Evolutionary conservation across 2,797 vertebrate species (phyloP), one percentile per base, ranked within the genome.

Genomic region (Dallia pectoralis): DNA sequence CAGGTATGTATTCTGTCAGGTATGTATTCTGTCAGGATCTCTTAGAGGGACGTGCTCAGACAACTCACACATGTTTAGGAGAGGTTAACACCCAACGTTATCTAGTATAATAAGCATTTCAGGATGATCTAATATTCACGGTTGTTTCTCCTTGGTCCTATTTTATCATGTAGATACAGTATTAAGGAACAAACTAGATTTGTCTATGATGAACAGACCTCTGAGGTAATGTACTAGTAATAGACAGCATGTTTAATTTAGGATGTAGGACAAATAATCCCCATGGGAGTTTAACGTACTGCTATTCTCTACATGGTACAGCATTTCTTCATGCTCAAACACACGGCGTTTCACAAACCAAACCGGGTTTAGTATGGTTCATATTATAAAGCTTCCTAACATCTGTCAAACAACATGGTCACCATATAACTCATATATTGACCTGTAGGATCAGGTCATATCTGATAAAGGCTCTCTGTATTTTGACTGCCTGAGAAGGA

Each of bases 401-500:
- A 2, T 9, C 44, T 74, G 1, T 30, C 7, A 2, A 16, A 74
- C 70, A 29, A 63, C 75, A 33, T 74, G 30, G 32, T 63, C 22
- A 75, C 33, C 53, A 30, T 53, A 25, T 70, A n/a, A 15, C 64
- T 68, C 71, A n/a, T 77, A 53, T 65, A 67, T 69, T 22, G 65
- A 77, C n/a, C 53, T 27, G 68, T 53, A 87, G 83, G 79, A 73
- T 78, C 84, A 82, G 61, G 66, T 77, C 74, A 86, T 73, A 75
- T 69, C 78, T 81, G 70, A 30, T 11, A 16, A 79, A 69, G 80
- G 77, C 73, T 88, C 84, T 87, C 86, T 89, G 88, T 86, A 82
- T 83, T 87, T 78, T 83, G 81, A 79, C 84, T 80, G 87, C 89
- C 89, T 90, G 89, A 89, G 88, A 85, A 87, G 77, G 53, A 75